A percentile compares a stretch with the other conserved stretches of the same genome.
Evolutionary conservation across 2,797 vertebrate species (phyloP).

Genomic region (Enteromius anoplus): DNA sequence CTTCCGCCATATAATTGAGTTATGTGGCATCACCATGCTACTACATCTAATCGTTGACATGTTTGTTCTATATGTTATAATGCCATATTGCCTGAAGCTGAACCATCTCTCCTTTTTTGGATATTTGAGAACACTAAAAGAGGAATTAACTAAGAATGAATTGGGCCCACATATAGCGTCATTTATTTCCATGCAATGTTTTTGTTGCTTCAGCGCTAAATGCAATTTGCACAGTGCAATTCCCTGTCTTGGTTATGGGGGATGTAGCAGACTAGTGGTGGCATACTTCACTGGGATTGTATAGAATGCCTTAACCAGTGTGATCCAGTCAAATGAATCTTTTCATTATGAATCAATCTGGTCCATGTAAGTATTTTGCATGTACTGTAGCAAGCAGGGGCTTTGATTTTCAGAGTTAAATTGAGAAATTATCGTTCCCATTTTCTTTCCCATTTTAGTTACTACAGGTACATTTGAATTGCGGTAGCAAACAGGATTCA

Average conservation of each 20-base stretch:
- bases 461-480: neutral
- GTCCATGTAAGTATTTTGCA: neutral
- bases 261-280: neutral
- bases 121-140: neutral
- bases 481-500: neutral
- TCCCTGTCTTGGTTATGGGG: neutral
- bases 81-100: constrained; percentile 1
- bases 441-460: neutral
- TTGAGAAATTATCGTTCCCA: neutral
- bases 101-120: neutral
- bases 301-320: neutral
- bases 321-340: neutral
- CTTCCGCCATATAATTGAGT: constrained; percentile 15
- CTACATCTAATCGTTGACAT: constrained; percentile 10
- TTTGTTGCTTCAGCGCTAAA: neutral
- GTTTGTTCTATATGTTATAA: constrained; percentile 16
- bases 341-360: constrained; percentile 7
- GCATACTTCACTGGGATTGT: constrained; percentile 2
- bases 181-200: constrained; percentile 1
- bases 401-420: neutral
- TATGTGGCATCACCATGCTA: constrained; percentile 9
- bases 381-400: neutral
- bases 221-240: constrained; percentile 9
- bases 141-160: neutral
- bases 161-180: neutral